Base-by-base conservation (phyloP, 2,113 vertebrate genomes). In the Corapipo altera region DNA sequence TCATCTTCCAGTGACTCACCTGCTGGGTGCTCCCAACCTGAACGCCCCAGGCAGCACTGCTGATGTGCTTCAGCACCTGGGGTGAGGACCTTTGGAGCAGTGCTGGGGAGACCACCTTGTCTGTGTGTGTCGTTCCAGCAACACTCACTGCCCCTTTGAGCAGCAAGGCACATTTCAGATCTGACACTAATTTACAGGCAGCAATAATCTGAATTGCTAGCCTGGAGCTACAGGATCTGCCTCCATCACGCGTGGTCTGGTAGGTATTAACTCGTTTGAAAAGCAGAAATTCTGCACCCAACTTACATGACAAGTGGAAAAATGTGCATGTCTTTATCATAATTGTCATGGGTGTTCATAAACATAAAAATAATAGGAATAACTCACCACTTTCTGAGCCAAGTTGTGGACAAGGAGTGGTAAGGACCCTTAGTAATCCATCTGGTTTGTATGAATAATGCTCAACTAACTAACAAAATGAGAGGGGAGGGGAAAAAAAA, bases 401-500 rank as follows among this genome's bases (percentile, higher is more conserved):
- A 15, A 97, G 96, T 80, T 98, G 96, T 33, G 98, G 94, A 95
- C 99, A 99, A 9, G 98, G 97, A 85, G 98, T 82, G 5, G 98
- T 98, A 24, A 99, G 98, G 69, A 99, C 98, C 62, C 98, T 97
- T 66, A 99, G 96, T 26, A 99, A 98, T 49, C 99, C 99, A 32
- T 99, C 99, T 33, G 99, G 98, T 96, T 99, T 99, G 93, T 99
- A 99, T 3, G 99, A 99, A 96, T 99, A 99, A 96, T 99, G 99
- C 78, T 99, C 99, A 55, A 99, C 99, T 91, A 99, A 96, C 99
- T 99, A 72, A 39, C 86, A 84, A 74, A 91, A 96, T 28, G 18
- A 92, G 33, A 78, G 32, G 2, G n/a, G 6, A 33, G 11, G 8
- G 6, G 33, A 8, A 32, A 43, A 4, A 17, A 59, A 13, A 77